These are phyloP conservation scores for Patagioenas fasciata DNA, from an alignment of 2,113 vertebrate genomes.

Conservation along the genomic window DNA sequence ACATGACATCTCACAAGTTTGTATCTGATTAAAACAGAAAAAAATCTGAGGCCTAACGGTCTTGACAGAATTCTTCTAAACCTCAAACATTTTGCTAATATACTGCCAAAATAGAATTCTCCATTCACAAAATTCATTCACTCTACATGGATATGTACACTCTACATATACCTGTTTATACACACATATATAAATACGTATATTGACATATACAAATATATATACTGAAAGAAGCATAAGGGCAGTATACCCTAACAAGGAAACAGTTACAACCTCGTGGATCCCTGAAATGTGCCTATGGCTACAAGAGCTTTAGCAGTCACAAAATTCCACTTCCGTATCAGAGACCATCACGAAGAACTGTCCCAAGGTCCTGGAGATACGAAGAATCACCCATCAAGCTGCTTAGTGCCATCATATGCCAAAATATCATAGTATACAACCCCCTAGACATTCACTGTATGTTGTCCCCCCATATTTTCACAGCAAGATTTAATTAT, in stretches of 20 bases:
- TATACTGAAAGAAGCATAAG: background rate
- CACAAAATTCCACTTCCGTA: background rate
- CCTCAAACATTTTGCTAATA: background rate
- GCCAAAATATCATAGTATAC: background rate
- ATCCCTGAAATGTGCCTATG: background rate
- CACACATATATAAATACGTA: rapidly evolving
- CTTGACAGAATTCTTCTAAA: background rate
- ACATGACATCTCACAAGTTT: background rate
- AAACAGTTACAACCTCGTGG: background rate
- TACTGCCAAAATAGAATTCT: background rate
- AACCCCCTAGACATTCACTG: background rate
- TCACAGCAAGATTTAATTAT: background rate
- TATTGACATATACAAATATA: no score
- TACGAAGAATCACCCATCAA: background rate
- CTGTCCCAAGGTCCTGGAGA: background rate
- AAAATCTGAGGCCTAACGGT: background rate
- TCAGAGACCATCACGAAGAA: background rate
- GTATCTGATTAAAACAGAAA: background rate
- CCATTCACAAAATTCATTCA: background rate
- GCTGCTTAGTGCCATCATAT: background rate
- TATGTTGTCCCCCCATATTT: background rate
- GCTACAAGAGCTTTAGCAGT: background rate
- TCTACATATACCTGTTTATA: background rate
- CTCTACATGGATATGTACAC: background rate
- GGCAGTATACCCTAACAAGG: background rate